Percentiles rank a stretch among this genome's conserved stretches.
Conservation (phyloP, 2,888 invertebrate genomes). For the Hylaea fasciaria region DNA sequence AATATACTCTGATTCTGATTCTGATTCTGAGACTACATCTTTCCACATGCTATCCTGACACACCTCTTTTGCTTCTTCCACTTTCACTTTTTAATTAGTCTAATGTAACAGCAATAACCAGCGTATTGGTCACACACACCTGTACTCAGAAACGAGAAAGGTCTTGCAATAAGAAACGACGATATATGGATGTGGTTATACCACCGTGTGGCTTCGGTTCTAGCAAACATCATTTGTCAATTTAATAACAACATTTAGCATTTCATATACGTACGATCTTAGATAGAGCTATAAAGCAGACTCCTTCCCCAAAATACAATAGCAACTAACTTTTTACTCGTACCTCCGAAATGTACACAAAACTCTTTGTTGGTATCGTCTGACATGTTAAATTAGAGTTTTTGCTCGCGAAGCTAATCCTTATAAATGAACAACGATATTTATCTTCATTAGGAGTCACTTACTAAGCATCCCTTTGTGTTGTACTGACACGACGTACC, state of each 20-base stretch:
- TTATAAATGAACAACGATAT: slow-evolving; percentile 80
- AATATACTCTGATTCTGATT: too few relatives aligned
- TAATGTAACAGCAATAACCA: too few relatives aligned
- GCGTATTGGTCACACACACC: too few relatives aligned
- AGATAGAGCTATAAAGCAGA: neutral
- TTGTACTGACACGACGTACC: slow-evolving; percentile 71
- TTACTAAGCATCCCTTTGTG: slow-evolving; percentile 81
- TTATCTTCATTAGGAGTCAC: slow-evolving; percentile 83
- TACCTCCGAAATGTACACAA: slow-evolving; percentile 37
- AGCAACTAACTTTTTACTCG: slow-evolving; percentile 5
- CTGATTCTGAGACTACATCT: too few relatives aligned
- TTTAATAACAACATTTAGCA: too few relatives aligned
- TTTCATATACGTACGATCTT: too few relatives aligned
- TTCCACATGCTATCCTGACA: too few relatives aligned
- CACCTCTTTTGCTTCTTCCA: too few relatives aligned
- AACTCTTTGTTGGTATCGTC: slow-evolving; percentile 53
- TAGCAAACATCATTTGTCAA: too few relatives aligned
- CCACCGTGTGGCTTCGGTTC: too few relatives aligned
- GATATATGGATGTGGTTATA: neutral
- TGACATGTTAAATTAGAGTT: slow-evolving; percentile 67
- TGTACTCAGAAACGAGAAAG: too few relatives aligned
- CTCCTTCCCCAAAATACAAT: slow-evolving; percentile 4
- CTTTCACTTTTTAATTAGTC: too few relatives aligned
- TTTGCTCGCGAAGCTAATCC: slow-evolving; percentile 76
- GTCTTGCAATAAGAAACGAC: neutral